Conservation (phyloP, 2,113 vertebrate genomes). For the Apistogramma diplotaenia region DNA sequence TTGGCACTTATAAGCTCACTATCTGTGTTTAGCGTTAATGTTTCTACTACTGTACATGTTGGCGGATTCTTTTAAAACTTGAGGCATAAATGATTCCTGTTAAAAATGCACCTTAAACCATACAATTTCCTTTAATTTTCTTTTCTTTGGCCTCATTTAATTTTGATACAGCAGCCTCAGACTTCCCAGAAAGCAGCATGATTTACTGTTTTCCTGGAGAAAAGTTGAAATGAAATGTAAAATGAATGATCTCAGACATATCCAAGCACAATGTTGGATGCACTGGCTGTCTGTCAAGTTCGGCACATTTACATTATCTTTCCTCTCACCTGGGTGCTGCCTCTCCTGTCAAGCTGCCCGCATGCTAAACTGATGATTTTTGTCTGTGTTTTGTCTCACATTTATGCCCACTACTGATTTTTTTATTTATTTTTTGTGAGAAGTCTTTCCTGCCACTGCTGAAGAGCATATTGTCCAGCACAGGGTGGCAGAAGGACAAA, state of each 20-base stretch:
- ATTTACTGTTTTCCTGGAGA: not conserved
- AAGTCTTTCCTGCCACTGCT: not conserved
- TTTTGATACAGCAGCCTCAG: not conserved
- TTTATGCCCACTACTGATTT: not conserved
- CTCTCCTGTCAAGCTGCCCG: not conserved
- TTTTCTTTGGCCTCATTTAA: not conserved
- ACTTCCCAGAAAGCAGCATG: not conserved
- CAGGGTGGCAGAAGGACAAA: not conserved
- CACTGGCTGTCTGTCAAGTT: not conserved
- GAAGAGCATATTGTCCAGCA: not conserved
- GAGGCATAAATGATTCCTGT: too few relatives aligned
- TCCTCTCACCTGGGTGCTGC: not conserved
- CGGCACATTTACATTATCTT: not conserved
- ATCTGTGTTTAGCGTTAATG: too few relatives aligned
- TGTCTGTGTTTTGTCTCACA: not conserved
- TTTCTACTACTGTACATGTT: too few relatives aligned
- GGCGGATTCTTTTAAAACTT: too few relatives aligned
- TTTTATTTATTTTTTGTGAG: not conserved
- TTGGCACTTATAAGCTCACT: too few relatives aligned
- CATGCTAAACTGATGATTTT: not conserved
- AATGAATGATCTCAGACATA: not conserved
- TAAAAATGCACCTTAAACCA: too few relatives aligned
- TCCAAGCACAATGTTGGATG: not conserved
- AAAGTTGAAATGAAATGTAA: not conserved
- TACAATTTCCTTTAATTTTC: not conserved